phyloP scores from a whole-genome alignment of 2,888 invertebrate species.

The Drosophila barbarae region DNA sequence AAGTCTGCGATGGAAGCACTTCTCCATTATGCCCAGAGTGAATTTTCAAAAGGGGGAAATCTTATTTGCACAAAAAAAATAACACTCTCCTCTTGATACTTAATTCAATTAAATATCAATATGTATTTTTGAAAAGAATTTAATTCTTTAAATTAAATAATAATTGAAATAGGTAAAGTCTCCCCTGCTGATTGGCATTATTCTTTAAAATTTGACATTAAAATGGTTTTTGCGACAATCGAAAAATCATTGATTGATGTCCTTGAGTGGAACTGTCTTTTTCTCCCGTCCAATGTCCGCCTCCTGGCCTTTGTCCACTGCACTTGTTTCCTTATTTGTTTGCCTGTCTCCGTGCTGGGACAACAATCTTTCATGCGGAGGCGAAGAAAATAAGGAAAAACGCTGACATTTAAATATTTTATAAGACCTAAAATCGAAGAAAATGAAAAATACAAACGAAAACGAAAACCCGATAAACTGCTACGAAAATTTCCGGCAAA shows the following conservation, averaged over 20 bases:
- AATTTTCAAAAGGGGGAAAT: conserved; percentile 7
- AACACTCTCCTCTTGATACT: not conserved
- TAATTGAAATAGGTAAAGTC: not conserved
- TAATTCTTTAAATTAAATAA: not conserved
- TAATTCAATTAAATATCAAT: conserved; percentile 2
- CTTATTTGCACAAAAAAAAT: conserved; percentile 5
- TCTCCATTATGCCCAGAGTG: conserved; percentile 6
- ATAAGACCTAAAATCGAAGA: conserved; percentile 31
- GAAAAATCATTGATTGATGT: conserved; percentile 22
- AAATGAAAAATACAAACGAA: not conserved
- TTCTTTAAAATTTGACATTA: not conserved
- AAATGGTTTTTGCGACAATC: not conserved
- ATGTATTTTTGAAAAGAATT: not conserved
- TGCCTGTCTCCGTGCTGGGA: conserved; percentile 31
- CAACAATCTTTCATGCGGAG: conserved; percentile 50
- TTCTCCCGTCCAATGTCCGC: not conserved
- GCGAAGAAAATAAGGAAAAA: not conserved
- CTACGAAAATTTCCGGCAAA: conserved; percentile 8
- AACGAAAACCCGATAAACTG: conserved; percentile 13
- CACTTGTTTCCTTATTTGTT: conserved; percentile 26
- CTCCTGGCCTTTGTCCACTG: conserved; percentile 11
- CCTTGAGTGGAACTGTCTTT: conserved; percentile 16
- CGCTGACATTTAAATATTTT: conserved; percentile 31
- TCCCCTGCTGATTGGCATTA: not conserved
- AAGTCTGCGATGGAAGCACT: conserved; percentile 11